A percentile compares a stretch with the other conserved stretches of the same genome.
Evolutionary conservation across 2,797 vertebrate species (phyloP).

Genomic region (Gallinago nigripennis): DNA sequence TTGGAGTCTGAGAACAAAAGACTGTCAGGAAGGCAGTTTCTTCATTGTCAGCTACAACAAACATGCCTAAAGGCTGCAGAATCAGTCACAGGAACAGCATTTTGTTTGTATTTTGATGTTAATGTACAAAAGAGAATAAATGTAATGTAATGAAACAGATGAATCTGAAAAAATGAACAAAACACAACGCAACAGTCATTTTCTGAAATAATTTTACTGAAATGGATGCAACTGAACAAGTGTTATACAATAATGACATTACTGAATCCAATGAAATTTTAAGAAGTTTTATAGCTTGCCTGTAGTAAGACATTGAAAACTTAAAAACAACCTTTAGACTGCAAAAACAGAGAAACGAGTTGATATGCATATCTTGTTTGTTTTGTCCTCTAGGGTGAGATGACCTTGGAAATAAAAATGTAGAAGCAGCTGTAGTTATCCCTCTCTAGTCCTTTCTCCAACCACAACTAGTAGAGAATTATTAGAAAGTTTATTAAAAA

Average conservation of each 20-base stretch:
- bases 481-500: not conserved
- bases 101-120: not conserved
- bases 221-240: not conserved
- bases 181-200: not conserved
- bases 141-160: not conserved
- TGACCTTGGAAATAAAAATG: not conserved
- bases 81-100: not conserved
- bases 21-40: not conserved
- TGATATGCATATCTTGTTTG: not conserved
- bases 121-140: not conserved
- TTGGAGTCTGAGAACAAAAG: not conserved
- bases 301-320: not conserved
- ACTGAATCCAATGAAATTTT: not conserved
- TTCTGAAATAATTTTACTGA: constrained; percentile 44
- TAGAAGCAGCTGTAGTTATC: not conserved
- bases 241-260: not conserved
- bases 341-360: not conserved
- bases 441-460: not conserved
- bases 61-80: not conserved
- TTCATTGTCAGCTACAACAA: not conserved
- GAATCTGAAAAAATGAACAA: not conserved
- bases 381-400: not conserved
- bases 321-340: not conserved
- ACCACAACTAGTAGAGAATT: not conserved
- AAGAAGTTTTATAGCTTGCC: not conserved